Evolutionary conservation across 2,888 invertebrate species (phyloP).

Genomic region (Ectemnius lituratus): DNA sequence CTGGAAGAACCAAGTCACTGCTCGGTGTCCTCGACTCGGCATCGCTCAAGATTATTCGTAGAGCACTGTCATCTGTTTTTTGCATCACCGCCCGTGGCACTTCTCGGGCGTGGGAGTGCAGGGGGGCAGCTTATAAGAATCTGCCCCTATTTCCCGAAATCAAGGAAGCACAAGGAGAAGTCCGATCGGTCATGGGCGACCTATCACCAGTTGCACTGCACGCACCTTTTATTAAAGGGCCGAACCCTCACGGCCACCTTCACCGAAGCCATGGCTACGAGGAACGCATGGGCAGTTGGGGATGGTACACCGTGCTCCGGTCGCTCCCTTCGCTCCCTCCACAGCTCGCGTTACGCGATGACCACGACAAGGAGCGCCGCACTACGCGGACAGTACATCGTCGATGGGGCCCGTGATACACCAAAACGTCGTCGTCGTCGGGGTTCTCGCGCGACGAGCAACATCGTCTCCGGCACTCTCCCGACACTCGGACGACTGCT

Average conservation of each 20-base stretch:
- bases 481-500: constrained; percentile 53
- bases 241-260: constrained; percentile 95
- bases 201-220: constrained; percentile 32
- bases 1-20: background rate
- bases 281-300: constrained; percentile 63
- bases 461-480: constrained; percentile 50
- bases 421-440: constrained; percentile 50
- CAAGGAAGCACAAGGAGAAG: no score
- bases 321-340: constrained; percentile 17
- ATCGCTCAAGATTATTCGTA: background rate
- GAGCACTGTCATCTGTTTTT: constrained; percentile 12
- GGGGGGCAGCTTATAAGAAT: no score
- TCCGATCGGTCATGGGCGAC: no score
- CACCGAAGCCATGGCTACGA: constrained; percentile 88
- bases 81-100: background rate
- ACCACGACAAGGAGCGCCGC: background rate
- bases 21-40: no score
- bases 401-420: constrained; percentile 34
- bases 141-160: no score
- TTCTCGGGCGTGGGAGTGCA: no score
- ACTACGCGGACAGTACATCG: constrained; percentile 36
- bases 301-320: constrained; percentile 20
- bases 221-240: constrained; percentile 92
- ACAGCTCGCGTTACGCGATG: constrained; percentile 41
- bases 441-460: constrained; percentile 35